A percentile compares a stretch with the other conserved stretches of the same genome.
Conservation (phyloP, 2,113 vertebrate species). For the Rhineura floridana region DNA sequence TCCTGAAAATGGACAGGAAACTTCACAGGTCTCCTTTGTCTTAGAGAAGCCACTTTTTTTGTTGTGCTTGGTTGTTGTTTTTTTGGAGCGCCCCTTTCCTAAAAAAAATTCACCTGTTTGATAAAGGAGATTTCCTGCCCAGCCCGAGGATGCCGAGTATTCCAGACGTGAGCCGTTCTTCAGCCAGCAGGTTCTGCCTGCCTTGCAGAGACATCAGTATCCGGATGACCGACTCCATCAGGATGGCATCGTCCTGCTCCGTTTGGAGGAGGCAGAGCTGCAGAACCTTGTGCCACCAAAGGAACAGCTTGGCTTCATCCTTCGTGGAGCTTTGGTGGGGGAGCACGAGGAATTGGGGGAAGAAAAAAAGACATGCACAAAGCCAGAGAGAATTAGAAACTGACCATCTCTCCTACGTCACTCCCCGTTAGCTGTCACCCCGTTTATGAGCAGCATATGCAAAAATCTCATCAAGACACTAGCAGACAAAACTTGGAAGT, state of each 20-base stretch:
- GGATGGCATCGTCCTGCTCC: slow-evolving; percentile 78
- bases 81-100: neutral
- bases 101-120: slow-evolving; percentile 89
- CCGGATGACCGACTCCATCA: slow-evolving; percentile 73
- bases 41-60: too few species aligned
- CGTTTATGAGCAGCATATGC: fast-evolving
- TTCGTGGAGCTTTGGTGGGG: slow-evolving; percentile 76
- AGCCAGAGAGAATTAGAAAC: slow-evolving; percentile 4
- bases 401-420: neutral
- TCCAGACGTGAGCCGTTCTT: slow-evolving; percentile 89
- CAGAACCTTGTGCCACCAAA: slow-evolving; percentile 96
- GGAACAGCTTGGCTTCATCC: slow-evolving; percentile 94
- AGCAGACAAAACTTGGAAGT: neutral
- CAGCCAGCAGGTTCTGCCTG: slow-evolving; percentile 85
- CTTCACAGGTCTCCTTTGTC: too few species aligned
- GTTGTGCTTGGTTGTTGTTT: too few species aligned
- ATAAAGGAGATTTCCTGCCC: slow-evolving; percentile 91
- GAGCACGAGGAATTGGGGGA: neutral
- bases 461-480: neutral
- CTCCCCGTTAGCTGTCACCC: neutral
- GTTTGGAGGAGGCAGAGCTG: slow-evolving; percentile 86
- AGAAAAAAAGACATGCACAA: neutral
- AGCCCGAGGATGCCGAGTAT: slow-evolving; percentile 92
- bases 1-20: too few species aligned
- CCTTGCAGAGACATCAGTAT: slow-evolving; percentile 82